phyloP scores from a whole-genome alignment of 1,140 invertebrate species.

The Geopemphigus sp. region DNA sequence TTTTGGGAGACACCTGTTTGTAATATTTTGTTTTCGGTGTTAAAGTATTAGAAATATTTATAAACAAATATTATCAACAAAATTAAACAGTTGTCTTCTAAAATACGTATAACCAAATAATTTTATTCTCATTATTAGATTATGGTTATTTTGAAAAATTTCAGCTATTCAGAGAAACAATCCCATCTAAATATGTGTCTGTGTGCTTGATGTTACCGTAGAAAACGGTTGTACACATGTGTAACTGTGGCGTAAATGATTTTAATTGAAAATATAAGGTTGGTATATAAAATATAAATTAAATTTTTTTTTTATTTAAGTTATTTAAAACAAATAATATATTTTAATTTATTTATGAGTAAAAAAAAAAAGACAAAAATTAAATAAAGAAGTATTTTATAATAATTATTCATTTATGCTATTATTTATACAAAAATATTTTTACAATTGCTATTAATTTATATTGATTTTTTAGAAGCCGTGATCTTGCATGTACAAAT shows the following conservation, averaged over 20 bases:
- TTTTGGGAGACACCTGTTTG: slow-evolving; percentile 3
- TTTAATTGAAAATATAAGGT: slow-evolving; percentile 40
- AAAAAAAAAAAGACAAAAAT: neutral
- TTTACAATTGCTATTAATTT: slow-evolving; percentile 38
- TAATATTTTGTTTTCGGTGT: neutral
- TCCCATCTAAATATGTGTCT: slow-evolving; percentile 40
- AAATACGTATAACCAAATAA: slow-evolving; percentile 1
- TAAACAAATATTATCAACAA: neutral
- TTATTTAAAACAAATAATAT: neutral
- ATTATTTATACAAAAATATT: neutral
- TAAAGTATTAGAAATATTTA: too few relatives aligned
- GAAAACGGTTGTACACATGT: slow-evolving; percentile 7
- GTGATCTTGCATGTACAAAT: slow-evolving; percentile 45
- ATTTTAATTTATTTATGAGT: neutral
- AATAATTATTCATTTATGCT: slow-evolving; percentile 4
- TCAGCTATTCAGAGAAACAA: slow-evolving; percentile 42
- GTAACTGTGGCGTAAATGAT: slow-evolving; percentile 26
- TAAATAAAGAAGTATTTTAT: neutral
- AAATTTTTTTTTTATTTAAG: neutral
- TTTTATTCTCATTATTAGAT: slow-evolving; percentile 49
- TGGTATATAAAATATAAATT: slow-evolving; percentile 39
- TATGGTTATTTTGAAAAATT: slow-evolving; percentile 49
- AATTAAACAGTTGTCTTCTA: slow-evolving; percentile 3
- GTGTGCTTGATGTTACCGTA: slow-evolving; percentile 29
- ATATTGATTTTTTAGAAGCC: slow-evolving; percentile 46